Evolutionary conservation across 35 echinoderm and acorn worm species (phyloP).

Genomic region (Hemicentrotus pulcherrimus): DNA sequence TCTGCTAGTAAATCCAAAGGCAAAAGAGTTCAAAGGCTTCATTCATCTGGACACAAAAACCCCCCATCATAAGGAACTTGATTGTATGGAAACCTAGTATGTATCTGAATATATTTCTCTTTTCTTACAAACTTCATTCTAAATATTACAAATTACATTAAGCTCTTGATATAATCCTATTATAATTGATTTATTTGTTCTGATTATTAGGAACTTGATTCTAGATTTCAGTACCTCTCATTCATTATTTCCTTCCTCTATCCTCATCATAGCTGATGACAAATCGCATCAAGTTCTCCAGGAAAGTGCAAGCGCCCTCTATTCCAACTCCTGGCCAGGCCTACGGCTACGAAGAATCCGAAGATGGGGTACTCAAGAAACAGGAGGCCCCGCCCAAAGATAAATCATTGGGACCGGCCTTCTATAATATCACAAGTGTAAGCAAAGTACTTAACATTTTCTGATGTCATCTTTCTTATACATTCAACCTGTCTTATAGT

Average conservation of each 20-base stretch:
- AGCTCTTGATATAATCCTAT: not conserved
- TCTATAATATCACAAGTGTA: slow-evolving; percentile 86
- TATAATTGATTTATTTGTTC: too few species aligned
- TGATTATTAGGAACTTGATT: not conserved
- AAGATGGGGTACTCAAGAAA: slow-evolving; percentile 87
- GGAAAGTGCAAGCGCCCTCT: slow-evolving; percentile 89
- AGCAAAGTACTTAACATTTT: not conserved
- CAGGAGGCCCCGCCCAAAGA: slow-evolving; percentile 83
- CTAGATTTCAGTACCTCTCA: not conserved
- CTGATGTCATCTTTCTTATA: too few species aligned
- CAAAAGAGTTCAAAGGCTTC: too few species aligned
- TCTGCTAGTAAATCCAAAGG: too few species aligned
- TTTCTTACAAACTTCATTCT: too few species aligned
- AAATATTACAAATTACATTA: not conserved
- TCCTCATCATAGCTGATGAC: slow-evolving; percentile 69
- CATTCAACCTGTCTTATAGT: too few species aligned
- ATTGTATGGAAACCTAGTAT: too few species aligned
- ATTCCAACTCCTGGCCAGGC: slow-evolving; percentile 97
- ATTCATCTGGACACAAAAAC: too few species aligned
- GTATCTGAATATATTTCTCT: too few species aligned
- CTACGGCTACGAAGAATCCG: slow-evolving; percentile 94
- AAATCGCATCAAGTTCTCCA: slow-evolving; percentile 81
- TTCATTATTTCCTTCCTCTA: not conserved
- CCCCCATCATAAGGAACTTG: too few species aligned
- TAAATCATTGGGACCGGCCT: slow-evolving; percentile 74